Conservation (phyloP, 2,888 invertebrate species). For the Dyspetes luteomarginatus region DNA sequence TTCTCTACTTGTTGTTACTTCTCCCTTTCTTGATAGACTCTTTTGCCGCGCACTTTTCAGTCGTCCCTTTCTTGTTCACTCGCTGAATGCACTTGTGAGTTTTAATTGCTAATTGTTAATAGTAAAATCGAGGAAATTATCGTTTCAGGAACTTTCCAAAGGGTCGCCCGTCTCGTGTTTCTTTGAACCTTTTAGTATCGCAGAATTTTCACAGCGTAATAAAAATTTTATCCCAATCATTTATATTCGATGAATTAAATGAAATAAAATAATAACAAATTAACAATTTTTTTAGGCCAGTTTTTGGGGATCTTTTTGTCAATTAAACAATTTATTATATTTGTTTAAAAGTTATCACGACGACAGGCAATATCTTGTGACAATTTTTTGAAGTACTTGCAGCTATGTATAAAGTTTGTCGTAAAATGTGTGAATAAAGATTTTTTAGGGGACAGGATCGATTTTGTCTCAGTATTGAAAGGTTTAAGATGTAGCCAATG, state of each 20-base stretch:
- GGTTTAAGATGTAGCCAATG: background rate
- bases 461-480: background rate
- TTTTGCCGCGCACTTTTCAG: slow-evolving; percentile 1
- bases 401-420: too few species aligned
- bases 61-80: slow-evolving; percentile 29
- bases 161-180: background rate
- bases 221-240: background rate
- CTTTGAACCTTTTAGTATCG: background rate
- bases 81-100: slow-evolving; percentile 34
- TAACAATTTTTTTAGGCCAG: too few species aligned
- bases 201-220: background rate
- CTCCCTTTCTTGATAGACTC: slow-evolving; percentile 41
- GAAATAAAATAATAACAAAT: too few species aligned
- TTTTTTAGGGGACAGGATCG: background rate
- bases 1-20: slow-evolving; percentile 12
- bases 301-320: too few species aligned
- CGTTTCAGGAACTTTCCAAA: slow-evolving; percentile 38
- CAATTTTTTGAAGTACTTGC: too few species aligned
- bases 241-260: background rate
- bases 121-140: slow-evolving; percentile 36
- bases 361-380: background rate
- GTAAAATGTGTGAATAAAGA: background rate
- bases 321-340: background rate
- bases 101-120: slow-evolving; percentile 44
- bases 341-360: background rate